Evolutionary conservation across 2,113 vertebrate species (phyloP), one percentile per base, ranked within the genome.

Genomic region (Dromaius novaehollandiae): DNA sequence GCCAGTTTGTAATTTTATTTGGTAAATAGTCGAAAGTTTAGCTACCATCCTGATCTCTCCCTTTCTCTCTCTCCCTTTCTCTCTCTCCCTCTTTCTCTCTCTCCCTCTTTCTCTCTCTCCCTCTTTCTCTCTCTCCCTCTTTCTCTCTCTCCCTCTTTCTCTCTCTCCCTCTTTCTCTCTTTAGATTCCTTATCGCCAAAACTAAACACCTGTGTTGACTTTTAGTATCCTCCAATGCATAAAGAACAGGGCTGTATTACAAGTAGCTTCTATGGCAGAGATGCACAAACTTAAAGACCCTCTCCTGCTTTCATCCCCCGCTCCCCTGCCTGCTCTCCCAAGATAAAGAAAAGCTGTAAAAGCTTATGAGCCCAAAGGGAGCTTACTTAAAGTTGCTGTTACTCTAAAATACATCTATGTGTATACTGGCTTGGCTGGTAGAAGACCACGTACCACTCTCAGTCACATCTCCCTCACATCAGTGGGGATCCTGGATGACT

Each of bases 101-200:
- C 38, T 38, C 38, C 7, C 38, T 38, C 38, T 6, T 8, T 38
- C 8, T 38, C 38, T 38, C 38, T 38, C 38, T n/a, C n/a, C n/a
- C n/a, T n/a, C 97, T 98, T 95, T 89, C 90, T 97, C 93, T 95
- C 94, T 96, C 82, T 95, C 32, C 90, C 66, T 80, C n/a, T n/a
- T 86, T 92, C 66, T 82, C 89, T 96, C 89, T 97, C 97, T 98
- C 84, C 95, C 60, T 93, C 28, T 80, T 89, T 95, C 88, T 93
- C 38, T 38, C 38, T 38, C 38, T 38, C 38, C 7, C 38, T 38
- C 38, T 6, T 8, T 38, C 8, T 93, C 28, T 82, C 89, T 95
- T 89, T 93, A 82, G 65, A 64, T 96, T 89, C 40, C 96, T 96
- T 94, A 94, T 93, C 81, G 75, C 75, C 88, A 89, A 89, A 97